These are phyloP conservation scores for Oryzias javanicus DNA, from an alignment of 2,113 vertebrate species.

Conservation along the genomic window DNA sequence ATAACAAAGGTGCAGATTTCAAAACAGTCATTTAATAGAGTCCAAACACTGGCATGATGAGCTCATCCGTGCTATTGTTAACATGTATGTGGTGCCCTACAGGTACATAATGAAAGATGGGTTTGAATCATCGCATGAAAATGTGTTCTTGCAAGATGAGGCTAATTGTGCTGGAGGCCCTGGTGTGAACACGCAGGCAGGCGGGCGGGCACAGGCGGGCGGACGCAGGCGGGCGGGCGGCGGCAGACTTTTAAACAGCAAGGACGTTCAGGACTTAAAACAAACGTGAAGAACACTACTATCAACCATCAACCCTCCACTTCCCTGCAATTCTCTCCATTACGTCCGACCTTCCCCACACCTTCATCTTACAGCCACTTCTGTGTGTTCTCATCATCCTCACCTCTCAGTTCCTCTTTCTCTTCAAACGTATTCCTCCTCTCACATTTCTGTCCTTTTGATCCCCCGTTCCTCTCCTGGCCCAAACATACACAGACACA, in stretches of 20 bases:
- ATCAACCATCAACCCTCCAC: constrained; percentile 26
- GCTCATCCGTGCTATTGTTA: background rate
- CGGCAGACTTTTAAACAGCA: constrained; percentile 20
- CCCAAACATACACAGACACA: constrained; percentile 5
- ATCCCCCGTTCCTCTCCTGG: constrained; percentile 1
- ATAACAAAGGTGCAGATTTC: no score
- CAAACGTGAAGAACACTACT: constrained; percentile 22
- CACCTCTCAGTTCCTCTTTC: constrained; percentile 7
- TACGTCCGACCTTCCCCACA: constrained; percentile 15
- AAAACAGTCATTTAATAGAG: background rate
- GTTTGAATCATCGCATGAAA: constrained; percentile 1
- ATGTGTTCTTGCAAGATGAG: background rate
- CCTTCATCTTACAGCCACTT: background rate
- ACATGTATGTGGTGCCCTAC: background rate
- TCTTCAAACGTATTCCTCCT: background rate
- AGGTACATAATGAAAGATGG: constrained; percentile 2
- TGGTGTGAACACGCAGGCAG: no score
- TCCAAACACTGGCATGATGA: background rate
- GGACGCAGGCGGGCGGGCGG: background rate
- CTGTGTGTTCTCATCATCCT: constrained; percentile 28
- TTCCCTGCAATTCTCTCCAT: constrained; percentile 7
- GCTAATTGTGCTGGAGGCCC: background rate
- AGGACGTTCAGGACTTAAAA: constrained; percentile 45
- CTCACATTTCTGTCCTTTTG: constrained; percentile 11
- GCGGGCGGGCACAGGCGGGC: background rate